Evolutionary conservation across 2,888 invertebrate genomes (phyloP).

Genomic region (Mylabris sibirica): DNA sequence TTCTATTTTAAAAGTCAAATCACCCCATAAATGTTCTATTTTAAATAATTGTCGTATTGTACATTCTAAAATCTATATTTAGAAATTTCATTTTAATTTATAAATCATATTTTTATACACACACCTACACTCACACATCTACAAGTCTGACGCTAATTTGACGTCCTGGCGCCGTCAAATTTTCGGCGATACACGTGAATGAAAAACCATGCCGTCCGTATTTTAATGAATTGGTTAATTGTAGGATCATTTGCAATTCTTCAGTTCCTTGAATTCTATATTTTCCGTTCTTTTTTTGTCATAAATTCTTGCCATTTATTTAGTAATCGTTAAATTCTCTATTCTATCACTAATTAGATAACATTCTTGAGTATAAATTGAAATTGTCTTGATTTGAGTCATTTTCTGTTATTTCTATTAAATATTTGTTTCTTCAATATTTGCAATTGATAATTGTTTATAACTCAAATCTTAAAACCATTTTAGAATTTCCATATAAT

Average conservation of each 20-base stretch:
- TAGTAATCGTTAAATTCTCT: no score
- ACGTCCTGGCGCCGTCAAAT: slow-evolving; percentile 8
- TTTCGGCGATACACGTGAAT: slow-evolving; percentile 24
- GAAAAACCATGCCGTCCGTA: slow-evolving; percentile 22
- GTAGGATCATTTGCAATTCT: neutral
- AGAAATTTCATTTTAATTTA: neutral
- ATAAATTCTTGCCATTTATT: no score
- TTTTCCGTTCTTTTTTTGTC: no score
- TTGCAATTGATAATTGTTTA: no score
- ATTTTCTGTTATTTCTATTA: neutral
- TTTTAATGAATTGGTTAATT: neutral
- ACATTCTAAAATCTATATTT: neutral
- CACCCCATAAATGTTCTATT: neutral
- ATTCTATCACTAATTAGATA: neutral
- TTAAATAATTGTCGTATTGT: neutral
- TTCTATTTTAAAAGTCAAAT: neutral
- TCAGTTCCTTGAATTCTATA: neutral
- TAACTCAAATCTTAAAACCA: no score
- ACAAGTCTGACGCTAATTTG: slow-evolving; percentile 5
- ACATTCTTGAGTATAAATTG: neutral
- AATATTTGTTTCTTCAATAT: no score
- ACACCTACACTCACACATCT: neutral
- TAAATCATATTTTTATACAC: neutral
- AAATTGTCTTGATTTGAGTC: neutral
- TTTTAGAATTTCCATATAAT: no score